Conservation (phyloP, 1,140 invertebrate genomes). For the Intoshia linei region DNA sequence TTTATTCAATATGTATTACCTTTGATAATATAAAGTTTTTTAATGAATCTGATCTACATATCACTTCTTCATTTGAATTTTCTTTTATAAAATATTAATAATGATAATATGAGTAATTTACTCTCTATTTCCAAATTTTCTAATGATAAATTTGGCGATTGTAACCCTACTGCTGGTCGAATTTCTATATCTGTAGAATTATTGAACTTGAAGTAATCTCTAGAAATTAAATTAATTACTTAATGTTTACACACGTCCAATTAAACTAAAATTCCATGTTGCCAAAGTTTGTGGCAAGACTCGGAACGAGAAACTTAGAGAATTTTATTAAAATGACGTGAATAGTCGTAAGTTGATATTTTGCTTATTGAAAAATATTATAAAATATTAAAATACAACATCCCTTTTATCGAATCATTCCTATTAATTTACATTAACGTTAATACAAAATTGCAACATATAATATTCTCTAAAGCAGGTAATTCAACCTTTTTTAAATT, state of each 20-base stretch:
- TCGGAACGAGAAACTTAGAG: too few relatives aligned
- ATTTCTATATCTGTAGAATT: slow-evolving; percentile 16
- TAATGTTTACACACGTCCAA: not conserved
- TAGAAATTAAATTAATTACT: slow-evolving; percentile 6
- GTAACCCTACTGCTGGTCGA: slow-evolving; percentile 13
- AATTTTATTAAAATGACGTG: too few relatives aligned
- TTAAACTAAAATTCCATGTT: not conserved
- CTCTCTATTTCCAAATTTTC: too few relatives aligned
- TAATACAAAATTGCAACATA: too few relatives aligned
- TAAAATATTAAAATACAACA: too few relatives aligned
- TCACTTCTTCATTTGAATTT: slow-evolving; percentile 11
- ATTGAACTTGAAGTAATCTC: slow-evolving; percentile 13
- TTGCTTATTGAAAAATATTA: too few relatives aligned
- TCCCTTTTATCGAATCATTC: too few relatives aligned
- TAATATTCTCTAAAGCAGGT: too few relatives aligned
- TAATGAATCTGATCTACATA: slow-evolving; percentile 6
- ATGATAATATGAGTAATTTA: too few relatives aligned
- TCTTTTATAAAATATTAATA: not conserved
- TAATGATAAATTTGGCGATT: slow-evolving; percentile 11
- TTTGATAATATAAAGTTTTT: slow-evolving; percentile 1
- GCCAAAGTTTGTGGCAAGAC: not conserved
- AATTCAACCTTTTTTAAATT: too few relatives aligned
- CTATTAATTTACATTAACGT: too few relatives aligned
- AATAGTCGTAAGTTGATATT: too few relatives aligned
- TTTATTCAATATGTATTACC: slow-evolving; percentile 1